These are phyloP conservation scores for Microdon myrmicae DNA, from an alignment of 2,888 invertebrate species.

Conservation along the genomic window DNA sequence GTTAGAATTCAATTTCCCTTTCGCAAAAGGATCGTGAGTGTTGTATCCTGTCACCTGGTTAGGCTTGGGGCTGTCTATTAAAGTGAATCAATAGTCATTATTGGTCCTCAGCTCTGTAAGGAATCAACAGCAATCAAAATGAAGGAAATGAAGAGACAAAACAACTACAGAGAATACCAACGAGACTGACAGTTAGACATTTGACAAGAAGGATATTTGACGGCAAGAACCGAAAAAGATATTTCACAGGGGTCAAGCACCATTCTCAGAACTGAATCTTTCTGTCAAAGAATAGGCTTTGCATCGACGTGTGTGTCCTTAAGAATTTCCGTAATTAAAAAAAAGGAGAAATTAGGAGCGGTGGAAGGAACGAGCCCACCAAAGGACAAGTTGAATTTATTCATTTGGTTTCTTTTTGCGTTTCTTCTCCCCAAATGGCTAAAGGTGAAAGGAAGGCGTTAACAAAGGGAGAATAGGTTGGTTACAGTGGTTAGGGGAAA, in stretches of 20 bases:
- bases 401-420: no score
- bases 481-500: no score
- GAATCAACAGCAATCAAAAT: constrained; percentile 35
- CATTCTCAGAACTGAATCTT: no score
- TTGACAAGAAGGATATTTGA: constrained; percentile 36
- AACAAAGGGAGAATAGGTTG: no score
- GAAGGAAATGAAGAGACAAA: not conserved
- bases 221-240: constrained; percentile 16
- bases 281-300: no score
- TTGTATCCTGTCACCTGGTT: not conserved
- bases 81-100: constrained; percentile 44
- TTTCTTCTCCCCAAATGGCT: no score
- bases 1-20: constrained; percentile 50
- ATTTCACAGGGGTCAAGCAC: constrained; percentile 41
- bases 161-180: not conserved
- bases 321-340: constrained; percentile 15
- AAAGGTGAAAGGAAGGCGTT: no score
- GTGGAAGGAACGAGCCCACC: no score
- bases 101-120: constrained; percentile 26
- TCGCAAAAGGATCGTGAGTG: constrained; percentile 24
- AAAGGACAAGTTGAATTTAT: no score
- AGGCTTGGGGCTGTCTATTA: constrained; percentile 26
- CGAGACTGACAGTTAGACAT: constrained; percentile 18
- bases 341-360: not conserved
- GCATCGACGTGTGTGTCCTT: no score